phyloP scores from a whole-genome alignment of 2,797 vertebrate species.

The Pseudomugil tenellus region DNA sequence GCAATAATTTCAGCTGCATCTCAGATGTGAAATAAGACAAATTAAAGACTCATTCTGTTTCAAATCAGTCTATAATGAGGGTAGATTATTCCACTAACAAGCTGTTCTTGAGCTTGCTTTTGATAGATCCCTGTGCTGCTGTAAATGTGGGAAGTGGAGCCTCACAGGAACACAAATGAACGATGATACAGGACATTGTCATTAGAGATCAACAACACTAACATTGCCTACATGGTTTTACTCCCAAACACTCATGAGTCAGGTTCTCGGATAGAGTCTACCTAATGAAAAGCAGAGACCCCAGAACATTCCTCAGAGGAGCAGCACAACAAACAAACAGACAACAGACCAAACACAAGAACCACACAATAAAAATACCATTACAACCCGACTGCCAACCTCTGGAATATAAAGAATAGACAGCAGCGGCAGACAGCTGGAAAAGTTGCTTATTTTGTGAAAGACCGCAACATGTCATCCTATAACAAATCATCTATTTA shows the following conservation, averaged over 20 bases:
- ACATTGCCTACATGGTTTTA: conserved; percentile 18
- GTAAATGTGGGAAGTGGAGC: conserved; percentile 37
- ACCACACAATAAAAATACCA: conserved; percentile 71
- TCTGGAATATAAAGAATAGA: conserved; percentile 55
- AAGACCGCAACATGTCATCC: conserved; percentile 58
- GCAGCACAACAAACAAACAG: conserved; percentile 62
- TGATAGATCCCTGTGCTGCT: conserved; percentile 21
- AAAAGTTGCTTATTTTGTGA: conserved; percentile 58
- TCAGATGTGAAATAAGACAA: conserved; percentile 28
- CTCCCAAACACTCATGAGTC: conserved; percentile 28
- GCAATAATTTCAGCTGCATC: conserved; percentile 15
- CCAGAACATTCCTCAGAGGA: conserved; percentile 59
- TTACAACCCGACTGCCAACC: conserved; percentile 59
- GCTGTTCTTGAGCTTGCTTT: conserved; percentile 18
- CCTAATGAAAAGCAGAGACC: conserved; percentile 76
- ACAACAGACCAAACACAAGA: conserved; percentile 61
- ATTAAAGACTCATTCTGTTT: conserved; percentile 37
- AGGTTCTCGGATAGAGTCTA: conserved; percentile 47
- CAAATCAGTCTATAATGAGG: conserved; percentile 10
- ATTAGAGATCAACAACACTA: conserved; percentile 37
- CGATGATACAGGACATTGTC: conserved; percentile 33
- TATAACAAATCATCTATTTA: conserved; percentile 60
- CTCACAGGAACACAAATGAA: conserved; percentile 37
- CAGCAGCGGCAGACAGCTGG: conserved; percentile 53
- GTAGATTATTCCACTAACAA: conserved; percentile 41